Evolutionary conservation across 2,888 invertebrate species (phyloP).

Genomic region (Lycocerus yunnanus): DNA sequence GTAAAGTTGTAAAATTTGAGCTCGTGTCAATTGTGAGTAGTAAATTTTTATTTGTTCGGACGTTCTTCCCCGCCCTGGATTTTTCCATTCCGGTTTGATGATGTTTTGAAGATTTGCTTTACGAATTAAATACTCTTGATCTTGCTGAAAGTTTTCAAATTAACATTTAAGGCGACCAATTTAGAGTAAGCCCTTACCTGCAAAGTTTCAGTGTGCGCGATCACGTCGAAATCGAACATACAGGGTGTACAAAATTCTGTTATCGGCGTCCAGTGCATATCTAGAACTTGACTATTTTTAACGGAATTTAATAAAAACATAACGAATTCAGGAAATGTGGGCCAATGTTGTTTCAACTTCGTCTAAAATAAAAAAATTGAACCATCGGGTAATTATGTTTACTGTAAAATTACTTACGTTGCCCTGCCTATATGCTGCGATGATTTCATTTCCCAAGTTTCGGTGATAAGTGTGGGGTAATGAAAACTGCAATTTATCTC

Average conservation of each 20-base stretch:
- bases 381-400: not conserved
- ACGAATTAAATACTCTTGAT: constrained; percentile 81
- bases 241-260: constrained; percentile 85
- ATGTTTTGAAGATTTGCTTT: constrained; percentile 74
- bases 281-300: constrained; percentile 65
- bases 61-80: constrained; percentile 77
- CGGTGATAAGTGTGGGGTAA: constrained; percentile 82
- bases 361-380: constrained; percentile 22
- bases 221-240: constrained; percentile 79
- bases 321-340: constrained; percentile 82
- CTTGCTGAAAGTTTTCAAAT: constrained; percentile 65
- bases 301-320: constrained; percentile 76
- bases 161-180: not conserved
- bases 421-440: constrained; percentile 69
- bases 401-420: constrained; percentile 53
- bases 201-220: constrained; percentile 82
- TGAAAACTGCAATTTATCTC: constrained; percentile 83
- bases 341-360: constrained; percentile 60
- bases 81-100: constrained; percentile 82
- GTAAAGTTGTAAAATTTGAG: constrained; percentile 77
- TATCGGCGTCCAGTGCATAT: constrained; percentile 90
- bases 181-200: constrained; percentile 62
- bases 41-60: constrained; percentile 73
- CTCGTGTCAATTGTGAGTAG: constrained; percentile 74
- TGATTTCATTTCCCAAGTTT: constrained; percentile 77